Base-by-base conservation (phyloP, 2,888 invertebrate genomes). In the Diarsia dahlii region DNA sequence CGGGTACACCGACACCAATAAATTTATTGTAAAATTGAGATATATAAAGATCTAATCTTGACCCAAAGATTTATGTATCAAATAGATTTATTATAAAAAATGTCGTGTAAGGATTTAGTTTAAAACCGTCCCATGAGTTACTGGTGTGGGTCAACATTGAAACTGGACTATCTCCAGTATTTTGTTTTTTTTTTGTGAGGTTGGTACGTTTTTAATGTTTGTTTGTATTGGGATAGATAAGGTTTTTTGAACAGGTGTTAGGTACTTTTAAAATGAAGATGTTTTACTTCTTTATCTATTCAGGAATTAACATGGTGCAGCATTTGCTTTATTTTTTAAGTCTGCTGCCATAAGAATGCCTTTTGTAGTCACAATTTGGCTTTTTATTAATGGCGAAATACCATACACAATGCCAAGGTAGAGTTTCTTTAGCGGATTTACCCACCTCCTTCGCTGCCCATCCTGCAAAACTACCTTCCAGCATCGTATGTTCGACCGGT, bases 21-120 rank as follows among this genome's bases (percentile, higher is more conserved):
- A 95, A 96, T 95, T 95, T 93, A 93, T 92, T 92, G 92, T 93
- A 94, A 95, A 95, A 96, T 96, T 96, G 95, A 96, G 95, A 95
- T 93, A 92, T 95, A 95, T 91, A 90, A 91, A 95, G 96, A 96
- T 96, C 95, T 96, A 95, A 96, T 96, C 96, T 95, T 81, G 71
- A 52, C 79, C 78, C 84, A 69, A 88, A 93, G 96, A 96, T 96
- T 96, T 96, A 96, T 95, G 85, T 90, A 85, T 78, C 85, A 85
- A 91, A 93, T 93, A 94, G 95, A 95, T 95, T 95, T 96, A 95
- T 95, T 93, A 76, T 69, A 84, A 87, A 87, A 84, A 80, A 76
- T 84, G 80, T 82, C 81, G 68, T 86, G 81, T 88, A 84, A 84
- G 87, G 87, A 85, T 88, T 87, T 88, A 82, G 86, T 86, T 84